These are phyloP conservation scores for Leptopilina clavipes DNA, from an alignment of 1,140 invertebrate species.

Conservation along the genomic window DNA sequence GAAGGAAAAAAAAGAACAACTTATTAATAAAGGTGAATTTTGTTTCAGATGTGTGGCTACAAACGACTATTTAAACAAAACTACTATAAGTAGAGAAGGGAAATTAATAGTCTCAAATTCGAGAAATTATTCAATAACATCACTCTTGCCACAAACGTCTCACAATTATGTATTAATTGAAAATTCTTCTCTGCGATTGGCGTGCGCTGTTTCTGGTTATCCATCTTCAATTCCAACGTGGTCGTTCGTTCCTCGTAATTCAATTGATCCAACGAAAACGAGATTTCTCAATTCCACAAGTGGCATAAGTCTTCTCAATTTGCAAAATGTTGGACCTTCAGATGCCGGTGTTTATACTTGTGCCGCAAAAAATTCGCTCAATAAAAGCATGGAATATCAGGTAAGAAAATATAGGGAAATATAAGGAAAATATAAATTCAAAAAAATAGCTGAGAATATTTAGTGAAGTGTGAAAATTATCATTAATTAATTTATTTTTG, in stretches of 20 bases:
- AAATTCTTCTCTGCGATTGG: slow-evolving; percentile 71
- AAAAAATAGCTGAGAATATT: too few species aligned
- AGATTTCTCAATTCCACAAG: slow-evolving; percentile 67
- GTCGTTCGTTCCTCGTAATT: slow-evolving; percentile 72
- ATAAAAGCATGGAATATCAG: slow-evolving; percentile 71
- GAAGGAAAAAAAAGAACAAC: not conserved
- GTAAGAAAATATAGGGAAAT: slow-evolving; percentile 52
- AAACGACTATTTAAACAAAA: slow-evolving; percentile 73
- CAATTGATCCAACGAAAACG: slow-evolving; percentile 61
- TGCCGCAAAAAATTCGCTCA: slow-evolving; percentile 67
- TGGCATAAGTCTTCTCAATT: slow-evolving; percentile 69
- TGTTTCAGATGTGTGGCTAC: slow-evolving; percentile 70
- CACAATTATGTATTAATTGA: slow-evolving; percentile 66
- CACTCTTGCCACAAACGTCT: slow-evolving; percentile 66
- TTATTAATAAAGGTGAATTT: slow-evolving; percentile 33
- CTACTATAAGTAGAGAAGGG: slow-evolving; percentile 74
- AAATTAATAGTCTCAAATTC: slow-evolving; percentile 65
- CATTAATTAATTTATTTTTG: slow-evolving; percentile 21
- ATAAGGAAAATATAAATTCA: too few species aligned
- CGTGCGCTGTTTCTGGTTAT: slow-evolving; percentile 77
- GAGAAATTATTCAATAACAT: slow-evolving; percentile 36
- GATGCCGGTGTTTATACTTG: slow-evolving; percentile 79
- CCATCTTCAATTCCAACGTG: slow-evolving; percentile 75
- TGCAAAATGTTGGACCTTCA: slow-evolving; percentile 69
- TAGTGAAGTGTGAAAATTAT: too few species aligned